A percentile compares a stretch with the other conserved stretches of the same genome.
Evolutionary conservation across 2,888 invertebrate species (phyloP).

Genomic region (Volucella zonaria): DNA sequence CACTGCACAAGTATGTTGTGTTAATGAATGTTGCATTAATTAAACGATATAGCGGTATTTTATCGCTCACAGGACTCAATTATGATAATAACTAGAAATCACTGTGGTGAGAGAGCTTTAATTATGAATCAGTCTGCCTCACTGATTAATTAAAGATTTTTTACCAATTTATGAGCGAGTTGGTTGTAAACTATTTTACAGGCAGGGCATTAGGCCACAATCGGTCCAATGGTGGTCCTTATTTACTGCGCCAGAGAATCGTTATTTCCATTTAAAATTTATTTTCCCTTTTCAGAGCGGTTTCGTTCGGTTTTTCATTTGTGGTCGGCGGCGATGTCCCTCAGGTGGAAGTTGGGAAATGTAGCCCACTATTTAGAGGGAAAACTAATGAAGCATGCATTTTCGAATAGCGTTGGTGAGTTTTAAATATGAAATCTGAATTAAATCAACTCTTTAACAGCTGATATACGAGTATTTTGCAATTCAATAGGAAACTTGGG

Average conservation of each 20-base stretch:
- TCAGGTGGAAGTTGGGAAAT: too few species aligned
- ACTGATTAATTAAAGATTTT: slow-evolving; percentile 49
- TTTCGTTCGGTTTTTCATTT: too few species aligned
- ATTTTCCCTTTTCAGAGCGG: too few species aligned
- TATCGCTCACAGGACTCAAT: slow-evolving; percentile 38
- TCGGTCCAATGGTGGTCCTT: background rate
- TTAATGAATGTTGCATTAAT: slow-evolving; percentile 28
- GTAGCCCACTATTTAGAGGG: too few species aligned
- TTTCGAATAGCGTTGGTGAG: too few species aligned
- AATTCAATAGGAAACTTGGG: too few species aligned
- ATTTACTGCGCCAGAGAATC: background rate
- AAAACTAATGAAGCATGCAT: too few species aligned
- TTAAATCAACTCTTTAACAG: too few species aligned
- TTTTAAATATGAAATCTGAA: too few species aligned
- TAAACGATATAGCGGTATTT: slow-evolving; percentile 7
- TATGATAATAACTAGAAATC: slow-evolving; percentile 56
- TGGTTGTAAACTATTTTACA: background rate
- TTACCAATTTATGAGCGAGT: slow-evolving; percentile 37
- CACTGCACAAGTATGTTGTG: background rate
- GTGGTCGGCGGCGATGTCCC: too few species aligned
- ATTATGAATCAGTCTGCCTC: slow-evolving; percentile 29
- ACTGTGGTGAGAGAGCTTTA: slow-evolving; percentile 20
- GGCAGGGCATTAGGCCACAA: background rate
- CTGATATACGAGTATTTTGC: too few species aligned
- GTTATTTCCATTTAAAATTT: too few species aligned